These are phyloP conservation scores for Philopedon plagiatum DNA, from an alignment of 2,888 invertebrate species.

Conservation along the genomic window DNA sequence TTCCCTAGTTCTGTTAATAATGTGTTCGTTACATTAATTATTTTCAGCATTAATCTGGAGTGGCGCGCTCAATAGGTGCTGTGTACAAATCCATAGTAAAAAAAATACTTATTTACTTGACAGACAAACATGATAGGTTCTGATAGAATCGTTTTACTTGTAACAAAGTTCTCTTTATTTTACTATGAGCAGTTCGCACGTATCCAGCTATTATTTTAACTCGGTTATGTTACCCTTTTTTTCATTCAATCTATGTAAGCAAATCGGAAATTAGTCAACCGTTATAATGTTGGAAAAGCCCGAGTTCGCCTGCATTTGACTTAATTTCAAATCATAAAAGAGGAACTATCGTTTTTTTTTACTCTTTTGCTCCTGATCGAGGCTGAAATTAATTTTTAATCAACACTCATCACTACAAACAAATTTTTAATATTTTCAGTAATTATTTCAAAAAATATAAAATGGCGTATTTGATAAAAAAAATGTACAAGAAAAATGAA, in stretches of 20 bases:
- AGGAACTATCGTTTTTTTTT: constrained; percentile 34
- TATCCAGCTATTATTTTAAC: constrained; percentile 51
- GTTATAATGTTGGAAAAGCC: constrained; percentile 57
- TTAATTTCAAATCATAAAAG: constrained; percentile 58
- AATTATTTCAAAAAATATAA: no score
- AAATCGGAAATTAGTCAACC: constrained; percentile 60
- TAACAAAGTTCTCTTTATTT: neutral
- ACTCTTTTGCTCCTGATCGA: constrained; percentile 47
- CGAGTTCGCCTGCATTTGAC: constrained; percentile 56
- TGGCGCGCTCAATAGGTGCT: no score
- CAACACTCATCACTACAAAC: constrained; percentile 39
- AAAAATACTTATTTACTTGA: no score
- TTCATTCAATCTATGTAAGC: constrained; percentile 57
- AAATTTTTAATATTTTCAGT: no score
- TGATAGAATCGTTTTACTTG: no score
- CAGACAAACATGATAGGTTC: no score
- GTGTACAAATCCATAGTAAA: no score
- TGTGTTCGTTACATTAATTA: no score
- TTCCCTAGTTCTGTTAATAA: no score
- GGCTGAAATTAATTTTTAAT: constrained; percentile 56
- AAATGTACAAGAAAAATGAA: no score
- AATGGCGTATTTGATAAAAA: no score
- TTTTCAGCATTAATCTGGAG: no score
- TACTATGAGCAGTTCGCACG: constrained; percentile 27
- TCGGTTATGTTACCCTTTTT: constrained; percentile 57